A percentile compares a stretch with the other conserved stretches of the same genome.
These are phyloP conservation scores for Lampris incognitus DNA, from an alignment of 2,113 vertebrate species.

Conservation along the genomic window DNA sequence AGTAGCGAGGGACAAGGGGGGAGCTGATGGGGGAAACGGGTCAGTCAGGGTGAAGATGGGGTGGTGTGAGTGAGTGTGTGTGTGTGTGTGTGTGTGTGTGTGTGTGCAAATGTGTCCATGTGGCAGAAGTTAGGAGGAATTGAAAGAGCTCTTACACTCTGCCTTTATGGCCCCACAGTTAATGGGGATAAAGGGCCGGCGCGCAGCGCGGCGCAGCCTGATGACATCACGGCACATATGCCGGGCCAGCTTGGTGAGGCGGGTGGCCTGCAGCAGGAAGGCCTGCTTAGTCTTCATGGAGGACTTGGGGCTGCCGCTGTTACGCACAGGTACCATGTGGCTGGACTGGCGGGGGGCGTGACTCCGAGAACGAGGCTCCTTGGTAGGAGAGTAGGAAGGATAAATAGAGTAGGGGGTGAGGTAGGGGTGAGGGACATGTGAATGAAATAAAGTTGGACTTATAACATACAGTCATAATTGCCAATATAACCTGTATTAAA, in stretches of 20 bases:
- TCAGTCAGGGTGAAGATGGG: conserved; percentile 53
- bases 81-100: conserved; percentile 45
- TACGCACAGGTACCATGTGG: conserved; percentile 92
- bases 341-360: conserved; percentile 91
- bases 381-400: not conserved
- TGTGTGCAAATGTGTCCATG: conserved; percentile 56
- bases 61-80: conserved; percentile 39
- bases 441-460: not conserved
- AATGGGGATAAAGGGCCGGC: conserved; percentile 99
- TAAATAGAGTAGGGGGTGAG: not conserved
- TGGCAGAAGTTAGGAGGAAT: conserved; percentile 95
- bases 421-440: not conserved
- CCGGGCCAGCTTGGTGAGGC: conserved; percentile 96
- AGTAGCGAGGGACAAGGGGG: conserved; percentile 52
- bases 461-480: not conserved
- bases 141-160: conserved; percentile 99
- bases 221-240: conserved; percentile 98
- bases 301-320: conserved; percentile 95
- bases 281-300: conserved; percentile 97
- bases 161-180: conserved; percentile 99
- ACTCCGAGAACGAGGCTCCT: conserved; percentile 89
- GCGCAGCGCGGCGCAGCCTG: conserved; percentile 94
- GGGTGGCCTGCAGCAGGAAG: conserved; percentile 95
- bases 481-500: too few species aligned
- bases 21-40: conserved; percentile 54